Evolutionary conservation across 2,797 vertebrate species (phyloP), one percentile per base, ranked within the genome.

Genomic region (Falco biarmicus): DNA sequence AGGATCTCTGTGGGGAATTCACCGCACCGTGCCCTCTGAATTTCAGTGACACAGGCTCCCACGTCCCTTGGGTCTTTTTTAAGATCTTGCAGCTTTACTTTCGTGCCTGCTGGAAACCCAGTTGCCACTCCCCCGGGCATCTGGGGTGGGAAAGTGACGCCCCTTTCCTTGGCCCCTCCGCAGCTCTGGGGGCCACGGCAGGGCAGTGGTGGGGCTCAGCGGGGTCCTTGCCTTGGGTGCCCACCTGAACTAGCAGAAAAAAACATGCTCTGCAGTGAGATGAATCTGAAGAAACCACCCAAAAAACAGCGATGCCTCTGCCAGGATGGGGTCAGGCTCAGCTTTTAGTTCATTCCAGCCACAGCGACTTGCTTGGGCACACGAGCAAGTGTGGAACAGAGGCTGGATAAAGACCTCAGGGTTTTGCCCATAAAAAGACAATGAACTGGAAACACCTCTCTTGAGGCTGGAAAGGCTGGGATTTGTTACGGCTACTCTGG

Each of bases 401-500:
- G 59, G 66, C n/a, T 53, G 57, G 79, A 86, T 89, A 75, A 93
- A 89, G 89, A 86, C 53, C 71, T 93, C 61, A 79, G 66, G 50
- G 48, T n/a, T 91, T 86, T 74, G 47, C 34, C 77, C 47, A 28
- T 91, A 83, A 86, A 81, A 82, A 78, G 41, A 66, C 86, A 91
- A 83, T 48, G 43, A 69, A 79, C 56, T 37, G 47, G 57, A 89
- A 95, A 60, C 0, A 11, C 25, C 53, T 51, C 91, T 89, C 77
- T 22, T 41, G 91, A 64, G 76, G 48, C 21, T 74, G 71, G 47
- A 31, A 63, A 61, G 61, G 57, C 71, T 51, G 61, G 77, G 76
- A 41, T 78, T 63, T 89, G 71, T 78, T 86, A 82, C 5, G 51
- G 76, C 71, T 91, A 94, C 71, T 82, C 41, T 32, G 71, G 71